Conservation (phyloP, 2,888 invertebrate genomes). For the Eilema depressum region DNA sequence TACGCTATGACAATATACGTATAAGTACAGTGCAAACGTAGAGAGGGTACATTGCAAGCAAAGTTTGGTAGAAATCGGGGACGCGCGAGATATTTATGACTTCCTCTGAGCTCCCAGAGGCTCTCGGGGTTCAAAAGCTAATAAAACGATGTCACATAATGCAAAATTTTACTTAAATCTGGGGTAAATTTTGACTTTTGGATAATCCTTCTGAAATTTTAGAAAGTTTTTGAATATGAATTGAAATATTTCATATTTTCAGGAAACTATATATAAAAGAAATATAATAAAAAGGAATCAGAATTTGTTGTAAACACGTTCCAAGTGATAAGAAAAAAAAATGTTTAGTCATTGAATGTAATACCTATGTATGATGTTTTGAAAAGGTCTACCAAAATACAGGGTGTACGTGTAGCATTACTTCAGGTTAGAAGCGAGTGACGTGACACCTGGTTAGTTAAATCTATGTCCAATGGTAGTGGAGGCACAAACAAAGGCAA, state of each 20-base stretch:
- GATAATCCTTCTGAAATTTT: slow-evolving; percentile 44
- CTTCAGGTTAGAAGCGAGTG: slow-evolving; percentile 39
- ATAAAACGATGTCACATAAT: slow-evolving; percentile 77
- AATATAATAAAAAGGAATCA: too few species aligned
- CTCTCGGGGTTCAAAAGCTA: slow-evolving; percentile 76
- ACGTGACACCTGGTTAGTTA: slow-evolving; percentile 31
- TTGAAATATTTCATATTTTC: slow-evolving; percentile 23
- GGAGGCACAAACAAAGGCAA: slow-evolving; percentile 17
- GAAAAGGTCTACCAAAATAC: too few species aligned
- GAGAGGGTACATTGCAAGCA: slow-evolving; percentile 65
- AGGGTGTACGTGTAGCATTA: slow-evolving; percentile 41
- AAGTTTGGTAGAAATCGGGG: slow-evolving; percentile 74
- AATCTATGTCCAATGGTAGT: slow-evolving; percentile 29
- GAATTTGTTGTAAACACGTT: background rate
- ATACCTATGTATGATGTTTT: background rate
- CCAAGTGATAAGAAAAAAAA: too few species aligned
- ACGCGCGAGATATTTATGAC: slow-evolving; percentile 78
- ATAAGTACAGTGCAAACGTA: slow-evolving; percentile 56
- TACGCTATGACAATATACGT: slow-evolving; percentile 57
- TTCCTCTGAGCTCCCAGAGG: slow-evolving; percentile 70
- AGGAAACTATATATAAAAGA: background rate
- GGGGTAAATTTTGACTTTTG: slow-evolving; percentile 55
- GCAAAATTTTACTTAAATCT: slow-evolving; percentile 65
- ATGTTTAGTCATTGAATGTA: background rate
- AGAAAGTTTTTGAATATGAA: slow-evolving; percentile 17